Evolutionary conservation across 2,113 vertebrate species (phyloP), one percentile per base, ranked within the genome.

Genomic region (Melanostigma gelatinosum): DNA sequence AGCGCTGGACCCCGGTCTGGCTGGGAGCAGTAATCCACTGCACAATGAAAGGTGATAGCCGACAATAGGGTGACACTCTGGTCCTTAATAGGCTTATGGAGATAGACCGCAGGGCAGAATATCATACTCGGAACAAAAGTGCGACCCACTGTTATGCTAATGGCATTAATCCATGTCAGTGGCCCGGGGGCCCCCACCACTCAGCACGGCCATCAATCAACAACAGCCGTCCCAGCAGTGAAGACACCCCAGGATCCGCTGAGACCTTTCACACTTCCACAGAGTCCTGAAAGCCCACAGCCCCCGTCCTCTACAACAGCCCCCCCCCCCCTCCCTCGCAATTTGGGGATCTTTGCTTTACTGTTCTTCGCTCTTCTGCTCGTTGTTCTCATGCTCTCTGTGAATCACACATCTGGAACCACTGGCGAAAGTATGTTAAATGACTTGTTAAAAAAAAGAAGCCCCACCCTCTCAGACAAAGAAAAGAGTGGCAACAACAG

Each of bases 331-430:
- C 48, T 6, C 48, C 16, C 16, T 20, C 2, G 48, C 77, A 83
- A 78, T 50, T 57, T 55, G 27, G 82, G 57, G 60, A 65, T 60
- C 48, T 66, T 64, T 72, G 54, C 57, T 71, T 81, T 40, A 72
- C 79, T 72, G 82, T 83, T 78, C 82, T 85, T 83, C 64, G 71
- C 70, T 74, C 44, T 66, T 71, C 62, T 74, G 64, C 42, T 55
- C 40, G 70, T 11, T 18, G 44, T 77, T 89, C 83, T 80, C 74
- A 77, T 81, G 73, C 55, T 86, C 67, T 52, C 3, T 80, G 61
- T 75, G 77, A 71, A 82, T 83, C 71, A 18, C 88, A 92, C 92
- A 93, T 93, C 91, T 93, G 93, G 92, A 93, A 93, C 62, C 86
- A 89, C 86, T 93, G 84, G 77, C 34, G 80, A 69, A 89, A 81